Evolutionary conservation across 2,888 invertebrate species (phyloP), one percentile per base, ranked within the genome.

Genomic region (Drosophila planitibia): DNA sequence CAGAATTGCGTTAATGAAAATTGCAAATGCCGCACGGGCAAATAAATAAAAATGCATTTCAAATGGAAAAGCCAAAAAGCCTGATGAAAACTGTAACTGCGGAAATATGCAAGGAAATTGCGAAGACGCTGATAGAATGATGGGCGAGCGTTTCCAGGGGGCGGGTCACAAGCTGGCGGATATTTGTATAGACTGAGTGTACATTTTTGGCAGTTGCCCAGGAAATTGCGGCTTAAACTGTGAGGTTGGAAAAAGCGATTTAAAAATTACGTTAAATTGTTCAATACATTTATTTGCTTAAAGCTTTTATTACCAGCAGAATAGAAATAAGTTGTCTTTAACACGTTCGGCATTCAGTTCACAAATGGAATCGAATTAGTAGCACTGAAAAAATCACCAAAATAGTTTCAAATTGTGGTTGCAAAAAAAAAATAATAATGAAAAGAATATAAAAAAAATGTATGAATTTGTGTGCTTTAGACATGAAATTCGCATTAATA

Each of bases 71-170:
- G 68, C 62, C 64, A 69, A 83, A 86, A 81, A 70, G 73, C 59
- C 70, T 76, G 81, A 81, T 89, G 84, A 83, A 88, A 85, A 85
- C 73, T 83, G 77, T 85, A 73, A 82, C 84, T 82, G 86, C 92
- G 92, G 92, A 92, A 92, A 92, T 92, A 91, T 91, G 86, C 85
- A 85, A 90, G 92, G 92, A 92, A 92, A 92, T 92, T 92, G 91
- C 90, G 79, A 92, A 90, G 85, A 81, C 83, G 85, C 68, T 79
- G 89, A 89, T 76, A 74, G 82, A 75, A 51, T 60, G 76, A 70
- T 79, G 66, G 62, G 66, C 70, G 53, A 52, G 25, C 35, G 54
- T 52, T 63, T 54, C 47, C 32, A 41, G 39, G 33, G 47, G 55
- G 58, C 37, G 51, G 47, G 28, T 30, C 66, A 60, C 32, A 44